phyloP scores from a whole-genome alignment of 2,888 invertebrate genomes.

The Dimorphilus gyrociliatus region DNA sequence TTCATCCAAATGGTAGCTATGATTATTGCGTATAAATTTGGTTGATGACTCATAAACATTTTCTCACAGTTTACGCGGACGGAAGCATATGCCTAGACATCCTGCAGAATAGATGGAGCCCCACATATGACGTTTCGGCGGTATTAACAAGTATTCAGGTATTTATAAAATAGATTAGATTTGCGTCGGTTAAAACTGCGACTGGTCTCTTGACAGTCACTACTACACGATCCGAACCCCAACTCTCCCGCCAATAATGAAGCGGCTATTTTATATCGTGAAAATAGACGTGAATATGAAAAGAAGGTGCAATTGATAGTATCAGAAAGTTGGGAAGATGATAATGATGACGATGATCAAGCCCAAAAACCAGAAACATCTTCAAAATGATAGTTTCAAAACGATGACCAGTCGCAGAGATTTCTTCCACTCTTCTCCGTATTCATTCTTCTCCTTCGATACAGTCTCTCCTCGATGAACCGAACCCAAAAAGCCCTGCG shows the following conservation, averaged over 20 bases:
- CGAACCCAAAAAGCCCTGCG: slow-evolving; percentile 97
- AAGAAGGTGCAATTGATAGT: slow-evolving; percentile 98
- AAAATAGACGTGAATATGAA: slow-evolving; percentile 96
- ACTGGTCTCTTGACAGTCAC: slow-evolving; percentile 59
- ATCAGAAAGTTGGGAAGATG: slow-evolving; percentile 73
- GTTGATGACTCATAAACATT: background rate
- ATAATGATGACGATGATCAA: slow-evolving; percentile 10
- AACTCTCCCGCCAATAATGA: slow-evolving; percentile 98
- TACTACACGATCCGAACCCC: slow-evolving; percentile 98
- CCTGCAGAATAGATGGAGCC: slow-evolving; percentile 98
- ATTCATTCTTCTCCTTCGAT: slow-evolving; percentile 3
- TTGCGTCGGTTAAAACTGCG: slow-evolving; percentile 1
- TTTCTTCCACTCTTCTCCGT: background rate
- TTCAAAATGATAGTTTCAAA: slow-evolving; percentile 3
- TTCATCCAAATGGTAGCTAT: slow-evolving; percentile 71
- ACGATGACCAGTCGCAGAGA: background rate
- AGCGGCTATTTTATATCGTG: slow-evolving; percentile 97
- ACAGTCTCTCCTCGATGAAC: slow-evolving; percentile 96
- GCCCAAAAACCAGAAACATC: slow-evolving; percentile 3
- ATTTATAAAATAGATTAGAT: slow-evolving; percentile 19
- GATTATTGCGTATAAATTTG: slow-evolving; percentile 1
- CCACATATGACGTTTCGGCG: slow-evolving; percentile 98
- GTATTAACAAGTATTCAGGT: slow-evolving; percentile 99
- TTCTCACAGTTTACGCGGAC: slow-evolving; percentile 69
- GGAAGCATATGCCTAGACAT: slow-evolving; percentile 98